Evolutionary conservation across 2,888 invertebrate genomes (phyloP).

Genomic region (Epirrhoe alternata): DNA sequence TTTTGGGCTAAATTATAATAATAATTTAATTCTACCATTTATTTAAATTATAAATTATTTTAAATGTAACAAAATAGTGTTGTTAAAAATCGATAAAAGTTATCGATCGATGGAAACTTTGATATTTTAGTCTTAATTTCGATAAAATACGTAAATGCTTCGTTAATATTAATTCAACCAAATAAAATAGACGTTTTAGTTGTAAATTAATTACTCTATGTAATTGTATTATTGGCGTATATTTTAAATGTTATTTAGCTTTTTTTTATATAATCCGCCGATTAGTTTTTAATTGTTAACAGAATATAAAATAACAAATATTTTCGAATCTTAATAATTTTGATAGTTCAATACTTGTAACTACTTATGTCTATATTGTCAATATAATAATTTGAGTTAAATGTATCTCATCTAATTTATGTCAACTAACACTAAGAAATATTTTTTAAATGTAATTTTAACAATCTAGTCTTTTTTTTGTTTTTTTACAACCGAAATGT

Average conservation of each 20-base stretch:
- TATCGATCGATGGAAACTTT: slow-evolving; percentile 2
- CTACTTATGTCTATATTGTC: slow-evolving; percentile 12
- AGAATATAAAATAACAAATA: slow-evolving; percentile 14
- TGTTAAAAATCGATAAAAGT: slow-evolving; percentile 18
- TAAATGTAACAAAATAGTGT: slow-evolving; percentile 11
- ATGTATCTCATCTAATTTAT: slow-evolving; percentile 52
- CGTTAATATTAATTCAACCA: slow-evolving; percentile 14
- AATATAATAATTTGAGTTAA: slow-evolving; percentile 28
- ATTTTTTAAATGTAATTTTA: slow-evolving; percentile 62
- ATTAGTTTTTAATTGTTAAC: slow-evolving; percentile 24
- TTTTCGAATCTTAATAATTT: slow-evolving; percentile 4
- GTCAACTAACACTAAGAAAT: slow-evolving; percentile 54
- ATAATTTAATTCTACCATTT: background rate
- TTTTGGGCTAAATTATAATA: slow-evolving; percentile 1
- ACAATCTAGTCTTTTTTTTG: slow-evolving; percentile 80
- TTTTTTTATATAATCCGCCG: slow-evolving; percentile 33
- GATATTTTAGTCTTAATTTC: slow-evolving; percentile 8
- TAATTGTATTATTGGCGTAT: slow-evolving; percentile 18
- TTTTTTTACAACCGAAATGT: slow-evolving; percentile 69
- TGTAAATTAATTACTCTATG: slow-evolving; percentile 21
- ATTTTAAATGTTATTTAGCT: slow-evolving; percentile 30
- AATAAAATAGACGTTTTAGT: slow-evolving; percentile 27
- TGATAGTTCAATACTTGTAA: slow-evolving; percentile 2
- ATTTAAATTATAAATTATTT: background rate
- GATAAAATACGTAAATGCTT: slow-evolving; percentile 14